Conservation (phyloP, 2,797 vertebrate genomes). For the Danio jaintianensis region DNA sequence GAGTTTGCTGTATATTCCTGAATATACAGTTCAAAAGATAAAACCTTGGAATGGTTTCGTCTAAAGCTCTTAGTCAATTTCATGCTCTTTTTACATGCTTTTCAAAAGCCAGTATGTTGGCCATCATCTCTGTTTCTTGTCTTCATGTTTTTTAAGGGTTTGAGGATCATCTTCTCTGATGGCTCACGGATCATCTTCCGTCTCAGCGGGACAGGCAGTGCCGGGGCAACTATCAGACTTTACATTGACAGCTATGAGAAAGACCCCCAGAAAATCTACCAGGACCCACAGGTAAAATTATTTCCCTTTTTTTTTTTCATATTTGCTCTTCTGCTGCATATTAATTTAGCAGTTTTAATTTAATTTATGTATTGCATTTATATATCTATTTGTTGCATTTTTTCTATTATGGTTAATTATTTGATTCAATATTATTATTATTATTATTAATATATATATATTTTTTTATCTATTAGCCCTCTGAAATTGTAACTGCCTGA, state of each 20-base stretch:
- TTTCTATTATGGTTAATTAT: too few species aligned
- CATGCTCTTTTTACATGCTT: not conserved
- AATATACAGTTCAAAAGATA: not conserved
- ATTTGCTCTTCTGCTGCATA: not conserved
- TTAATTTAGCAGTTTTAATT: not conserved
- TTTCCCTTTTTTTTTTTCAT: not conserved
- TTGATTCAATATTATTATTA: too few species aligned
- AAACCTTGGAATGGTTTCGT: not conserved
- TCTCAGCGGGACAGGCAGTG: conserved; percentile 96
- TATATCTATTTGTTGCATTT: not conserved
- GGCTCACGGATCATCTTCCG: conserved; percentile 97
- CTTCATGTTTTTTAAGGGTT: conserved; percentile 78
- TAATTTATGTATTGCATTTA: not conserved
- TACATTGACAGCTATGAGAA: conserved; percentile 99
- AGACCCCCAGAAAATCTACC: conserved; percentile 87
- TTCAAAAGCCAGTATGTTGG: conserved; percentile 14
- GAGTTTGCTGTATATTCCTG: conserved; percentile 10
- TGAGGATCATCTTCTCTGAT: conserved; percentile 94
- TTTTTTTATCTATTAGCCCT: too few species aligned
- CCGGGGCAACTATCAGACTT: conserved; percentile 92
- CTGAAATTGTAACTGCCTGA: too few species aligned
- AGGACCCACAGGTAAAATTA: conserved; percentile 90
- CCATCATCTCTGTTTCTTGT: not conserved
- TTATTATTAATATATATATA: too few species aligned
- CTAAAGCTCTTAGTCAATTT: conserved; percentile 25